Base-by-base conservation (phyloP, 2,888 invertebrate genomes). In the Pyralis farinalis region DNA sequence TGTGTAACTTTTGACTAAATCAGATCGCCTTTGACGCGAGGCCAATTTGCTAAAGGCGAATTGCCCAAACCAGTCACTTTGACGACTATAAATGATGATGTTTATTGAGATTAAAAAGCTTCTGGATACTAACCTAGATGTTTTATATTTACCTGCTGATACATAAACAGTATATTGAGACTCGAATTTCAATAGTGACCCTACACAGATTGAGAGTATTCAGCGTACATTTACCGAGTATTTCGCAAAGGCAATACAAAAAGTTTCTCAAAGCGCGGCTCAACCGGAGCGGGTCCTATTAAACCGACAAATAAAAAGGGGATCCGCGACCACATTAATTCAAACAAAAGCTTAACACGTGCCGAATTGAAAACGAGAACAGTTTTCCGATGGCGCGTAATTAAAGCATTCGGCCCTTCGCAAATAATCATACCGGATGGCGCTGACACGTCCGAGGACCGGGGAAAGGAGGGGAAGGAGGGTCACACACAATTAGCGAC, bases 401-500 rank as follows among this genome's bases (percentile, higher is more conserved):
- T 74, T 71, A 74, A 75, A 73, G 69, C 65, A 70, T 71, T 52
- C 49, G 46, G 44, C 40, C 63, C 62, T 52, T 53, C 43, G 51
- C 51, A 54, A 63, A 58, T 60, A 61, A 55, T 60, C 55, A 49
- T 41, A 38, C 44, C 55, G 47, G 49, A 51, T 68, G 71, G 47
- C 45, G 43, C 46, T 63, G 73, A 65, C 72, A 61, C 54, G 51
- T 46, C 33, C 39, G 31, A 31, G 12, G 41, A 20, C 30, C 9
- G 46, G 43, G 51, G 41, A 52, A 8, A 33, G 30, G 7, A 12
- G 31, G 11, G 31, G 12, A 7, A 12, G 12, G 43, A 53, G 72
- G 71, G 71, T 66, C 75, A 71, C 74, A 72, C 74, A 76, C 84
- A 84, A 84, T 83, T 81, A 80, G 66, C 69, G 72, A 47, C 64